Evolutionary conservation across 2,888 invertebrate genomes (phyloP).

Genomic region (Macaria notata): DNA sequence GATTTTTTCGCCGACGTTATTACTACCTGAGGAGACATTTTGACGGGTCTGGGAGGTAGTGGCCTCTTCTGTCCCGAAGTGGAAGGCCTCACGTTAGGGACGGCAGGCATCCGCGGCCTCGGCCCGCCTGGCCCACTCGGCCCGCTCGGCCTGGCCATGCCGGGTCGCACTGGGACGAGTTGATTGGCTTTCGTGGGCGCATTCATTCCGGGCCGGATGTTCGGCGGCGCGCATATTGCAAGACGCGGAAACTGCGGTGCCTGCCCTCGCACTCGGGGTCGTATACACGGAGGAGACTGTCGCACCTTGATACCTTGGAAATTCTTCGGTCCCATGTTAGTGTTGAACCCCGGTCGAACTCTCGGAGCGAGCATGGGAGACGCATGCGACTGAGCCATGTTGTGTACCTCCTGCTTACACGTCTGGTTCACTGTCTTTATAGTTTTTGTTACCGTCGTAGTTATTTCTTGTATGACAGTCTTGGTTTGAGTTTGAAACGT

Average conservation of each 20-base stretch:
- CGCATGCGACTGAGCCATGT: constrained; percentile 43
- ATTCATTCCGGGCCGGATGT: constrained; percentile 34
- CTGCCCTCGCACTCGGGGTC: constrained; percentile 34
- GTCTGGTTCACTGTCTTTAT: constrained; percentile 72
- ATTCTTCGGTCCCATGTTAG: constrained; percentile 43
- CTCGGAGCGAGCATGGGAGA: constrained; percentile 45
- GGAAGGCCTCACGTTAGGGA: constrained; percentile 41
- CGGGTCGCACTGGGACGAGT: constrained; percentile 49
- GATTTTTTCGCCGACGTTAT: constrained; percentile 49
- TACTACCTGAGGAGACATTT: constrained; percentile 57
- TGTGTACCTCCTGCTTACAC: constrained; percentile 61
- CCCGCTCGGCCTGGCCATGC: constrained; percentile 41
- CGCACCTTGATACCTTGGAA: constrained; percentile 55
- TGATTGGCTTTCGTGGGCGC: constrained; percentile 46
- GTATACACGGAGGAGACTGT: constrained; percentile 43
- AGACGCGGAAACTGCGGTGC: constrained; percentile 33
- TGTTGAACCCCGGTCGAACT: constrained; percentile 43
- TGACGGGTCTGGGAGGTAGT: constrained; percentile 49
- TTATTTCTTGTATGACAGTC: constrained; percentile 74
- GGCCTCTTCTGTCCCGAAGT: constrained; percentile 41
- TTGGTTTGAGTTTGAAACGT: constrained; percentile 68
- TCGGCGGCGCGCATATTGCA: constrained; percentile 20
- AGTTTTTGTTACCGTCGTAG: constrained; percentile 76
- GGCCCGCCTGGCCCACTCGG: constrained; percentile 44
- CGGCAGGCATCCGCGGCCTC: constrained; percentile 47